Percentiles rank a stretch among this genome's conserved stretches.
Evolutionary conservation across 2,888 invertebrate genomes (phyloP).

Genomic region (Globia sparganii): DNA sequence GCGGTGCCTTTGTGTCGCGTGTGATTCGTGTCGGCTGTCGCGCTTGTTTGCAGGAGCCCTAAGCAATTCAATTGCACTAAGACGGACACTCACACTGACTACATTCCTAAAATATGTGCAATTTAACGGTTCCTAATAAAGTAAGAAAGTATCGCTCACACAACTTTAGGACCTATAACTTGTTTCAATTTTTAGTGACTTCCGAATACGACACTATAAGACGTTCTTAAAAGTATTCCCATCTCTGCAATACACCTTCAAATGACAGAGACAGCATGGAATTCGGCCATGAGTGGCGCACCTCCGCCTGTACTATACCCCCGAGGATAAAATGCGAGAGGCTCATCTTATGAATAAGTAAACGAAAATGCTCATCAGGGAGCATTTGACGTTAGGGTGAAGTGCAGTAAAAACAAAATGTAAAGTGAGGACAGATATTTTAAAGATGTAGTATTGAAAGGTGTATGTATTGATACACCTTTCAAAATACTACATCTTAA

Average conservation of each 20-base stretch:
- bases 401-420: conserved; percentile 8
- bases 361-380: not conserved
- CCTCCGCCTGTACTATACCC: not conserved
- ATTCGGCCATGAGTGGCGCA: not conserved
- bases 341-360: conserved; percentile 31
- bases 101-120: not conserved
- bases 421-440: not conserved
- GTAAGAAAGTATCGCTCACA: too few species aligned
- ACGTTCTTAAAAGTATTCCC: not conserved
- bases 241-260: not conserved
- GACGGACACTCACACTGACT: not conserved
- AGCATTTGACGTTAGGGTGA: not conserved
- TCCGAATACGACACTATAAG: not conserved
- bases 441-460: not conserved
- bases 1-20: too few species aligned
- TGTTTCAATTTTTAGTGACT: not conserved
- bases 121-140: not conserved
- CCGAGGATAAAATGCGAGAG: conserved; percentile 1
- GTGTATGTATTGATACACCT: too few species aligned
- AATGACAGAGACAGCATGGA: not conserved
- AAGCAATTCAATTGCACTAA: too few species aligned
- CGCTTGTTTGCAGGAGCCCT: too few species aligned
- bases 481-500: too few species aligned
- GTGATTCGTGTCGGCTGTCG: too few species aligned
- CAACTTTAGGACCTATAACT: not conserved